Percentiles rank a stretch among this genome's conserved stretches.
Conservation (phyloP, 2,888 invertebrate genomes). For the Trachelus tabidus region DNA sequence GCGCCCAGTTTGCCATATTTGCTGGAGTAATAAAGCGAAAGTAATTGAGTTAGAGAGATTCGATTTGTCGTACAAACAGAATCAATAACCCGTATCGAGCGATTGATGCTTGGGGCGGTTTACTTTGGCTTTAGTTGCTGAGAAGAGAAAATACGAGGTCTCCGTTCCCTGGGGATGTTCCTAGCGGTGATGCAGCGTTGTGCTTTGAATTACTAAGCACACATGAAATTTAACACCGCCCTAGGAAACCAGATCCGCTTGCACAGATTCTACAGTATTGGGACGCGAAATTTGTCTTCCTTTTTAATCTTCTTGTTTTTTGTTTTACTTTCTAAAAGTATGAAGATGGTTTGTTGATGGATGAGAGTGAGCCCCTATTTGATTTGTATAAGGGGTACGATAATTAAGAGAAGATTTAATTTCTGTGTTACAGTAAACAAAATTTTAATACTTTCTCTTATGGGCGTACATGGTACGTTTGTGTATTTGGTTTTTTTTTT, state of each 20-base stretch:
- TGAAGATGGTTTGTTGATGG: neutral
- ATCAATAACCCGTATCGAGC: slow-evolving; percentile 36
- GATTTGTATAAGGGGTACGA: neutral
- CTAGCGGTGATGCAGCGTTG: slow-evolving; percentile 32
- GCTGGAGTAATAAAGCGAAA: slow-evolving; percentile 41
- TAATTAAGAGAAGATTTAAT: neutral
- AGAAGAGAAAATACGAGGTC: slow-evolving; percentile 34
- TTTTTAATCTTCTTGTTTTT: too few relatives aligned
- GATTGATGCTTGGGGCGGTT: slow-evolving; percentile 45
- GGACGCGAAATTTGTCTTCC: neutral
- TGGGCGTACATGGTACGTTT: neutral
- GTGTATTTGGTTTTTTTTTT: neutral
- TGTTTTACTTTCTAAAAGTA: neutral
- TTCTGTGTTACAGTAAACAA: neutral
- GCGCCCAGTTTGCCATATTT: slow-evolving; percentile 7
- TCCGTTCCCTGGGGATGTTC: slow-evolving; percentile 10
- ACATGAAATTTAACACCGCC: slow-evolving; percentile 38
- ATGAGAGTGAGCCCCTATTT: neutral
- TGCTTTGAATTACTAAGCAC: slow-evolving; percentile 52
- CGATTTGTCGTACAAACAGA: slow-evolving; percentile 57
- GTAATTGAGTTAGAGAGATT: slow-evolving; percentile 61
- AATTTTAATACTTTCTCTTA: slow-evolving; percentile 3
- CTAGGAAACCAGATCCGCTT: slow-evolving; percentile 25
- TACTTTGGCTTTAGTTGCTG: slow-evolving; percentile 45
- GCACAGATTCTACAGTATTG: slow-evolving; percentile 1